These are phyloP conservation scores for Acrobasis consociella DNA, from an alignment of 2,888 invertebrate genomes.

Conservation along the genomic window DNA sequence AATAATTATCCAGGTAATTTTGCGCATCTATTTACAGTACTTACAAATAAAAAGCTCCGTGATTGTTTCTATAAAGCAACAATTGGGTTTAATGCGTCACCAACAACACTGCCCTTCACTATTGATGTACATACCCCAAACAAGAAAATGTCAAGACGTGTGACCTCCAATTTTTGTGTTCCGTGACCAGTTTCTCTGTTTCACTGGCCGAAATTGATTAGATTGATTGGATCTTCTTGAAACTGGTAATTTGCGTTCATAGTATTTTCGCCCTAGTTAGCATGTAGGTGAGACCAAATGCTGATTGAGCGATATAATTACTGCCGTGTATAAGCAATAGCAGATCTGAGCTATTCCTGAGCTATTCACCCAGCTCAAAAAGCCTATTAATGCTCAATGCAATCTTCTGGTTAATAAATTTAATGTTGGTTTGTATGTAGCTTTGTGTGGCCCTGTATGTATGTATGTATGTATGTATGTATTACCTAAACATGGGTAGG, in stretches of 20 bases:
- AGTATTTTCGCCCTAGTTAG: conserved; percentile 46
- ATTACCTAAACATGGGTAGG: no score
- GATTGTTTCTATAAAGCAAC: conserved; percentile 22
- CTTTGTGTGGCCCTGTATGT: no score
- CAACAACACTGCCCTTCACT: conserved; percentile 62
- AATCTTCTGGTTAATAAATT: no score
- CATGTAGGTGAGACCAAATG: conserved; percentile 61
- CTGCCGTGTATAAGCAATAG: conserved; percentile 32
- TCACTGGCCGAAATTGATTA: conserved; percentile 23
- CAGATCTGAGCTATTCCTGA: not conserved
- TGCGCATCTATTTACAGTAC: not conserved
- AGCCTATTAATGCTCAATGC: not conserved
- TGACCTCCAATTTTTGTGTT: conserved; percentile 66
- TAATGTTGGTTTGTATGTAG: no score
- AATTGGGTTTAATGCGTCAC: conserved; percentile 39
- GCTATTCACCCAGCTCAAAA: not conserved
- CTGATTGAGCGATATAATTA: conserved; percentile 55
- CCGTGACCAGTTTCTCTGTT: conserved; percentile 47
- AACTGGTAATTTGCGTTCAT: conserved; percentile 26
- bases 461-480: no score
- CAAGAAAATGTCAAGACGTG: conserved; percentile 72
- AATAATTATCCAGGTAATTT: conserved; percentile 52
- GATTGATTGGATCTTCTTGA: conserved; percentile 13
- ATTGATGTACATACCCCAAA: conserved; percentile 45
- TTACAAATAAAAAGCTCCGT: conserved; percentile 15